These are phyloP conservation scores for Anoura caudifer DNA, from an alignment of 2,113 vertebrate species.

Conservation along the genomic window DNA sequence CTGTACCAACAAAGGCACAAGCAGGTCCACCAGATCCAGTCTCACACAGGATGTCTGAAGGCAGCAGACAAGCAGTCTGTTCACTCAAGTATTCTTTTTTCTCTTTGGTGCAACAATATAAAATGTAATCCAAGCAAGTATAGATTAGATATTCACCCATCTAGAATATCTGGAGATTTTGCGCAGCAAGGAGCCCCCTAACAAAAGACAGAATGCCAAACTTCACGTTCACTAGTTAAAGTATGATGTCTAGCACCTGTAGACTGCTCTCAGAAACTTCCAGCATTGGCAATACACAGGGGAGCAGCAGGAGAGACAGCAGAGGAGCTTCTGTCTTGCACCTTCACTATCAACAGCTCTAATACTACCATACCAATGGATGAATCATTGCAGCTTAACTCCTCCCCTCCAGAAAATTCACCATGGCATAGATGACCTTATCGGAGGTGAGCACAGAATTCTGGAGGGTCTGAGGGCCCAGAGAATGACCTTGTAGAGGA, in stretches of 20 bases:
- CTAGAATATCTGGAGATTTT: conserved; percentile 96
- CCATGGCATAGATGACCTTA: conserved; percentile 94
- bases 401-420: conserved; percentile 91
- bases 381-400: conserved; percentile 93
- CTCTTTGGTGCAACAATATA: conserved; percentile 88
- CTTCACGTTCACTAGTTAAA: conserved; percentile 96
- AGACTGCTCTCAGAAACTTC: conserved; percentile 92
- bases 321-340: conserved; percentile 91
- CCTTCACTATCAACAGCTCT: conserved; percentile 94
- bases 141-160: conserved; percentile 91
- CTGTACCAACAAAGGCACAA: conserved; percentile 73
- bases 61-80: conserved; percentile 92
- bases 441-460: conserved; percentile 92
- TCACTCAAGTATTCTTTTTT: conserved; percentile 76
- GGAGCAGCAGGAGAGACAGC: conserved; percentile 93
- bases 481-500: conserved; percentile 94
- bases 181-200: conserved; percentile 94
- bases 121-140: conserved; percentile 94
- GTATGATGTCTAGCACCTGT: conserved; percentile 94
- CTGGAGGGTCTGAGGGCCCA: conserved; percentile 94
- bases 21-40: conserved; percentile 96
- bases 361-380: conserved; percentile 97
- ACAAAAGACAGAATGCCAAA: conserved; percentile 95
- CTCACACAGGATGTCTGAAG: conserved; percentile 94
- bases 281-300: conserved; percentile 89